Evolutionary conservation across 2,888 invertebrate genomes (phyloP).

Genomic region (Lepeophtheirus nordmannii): DNA sequence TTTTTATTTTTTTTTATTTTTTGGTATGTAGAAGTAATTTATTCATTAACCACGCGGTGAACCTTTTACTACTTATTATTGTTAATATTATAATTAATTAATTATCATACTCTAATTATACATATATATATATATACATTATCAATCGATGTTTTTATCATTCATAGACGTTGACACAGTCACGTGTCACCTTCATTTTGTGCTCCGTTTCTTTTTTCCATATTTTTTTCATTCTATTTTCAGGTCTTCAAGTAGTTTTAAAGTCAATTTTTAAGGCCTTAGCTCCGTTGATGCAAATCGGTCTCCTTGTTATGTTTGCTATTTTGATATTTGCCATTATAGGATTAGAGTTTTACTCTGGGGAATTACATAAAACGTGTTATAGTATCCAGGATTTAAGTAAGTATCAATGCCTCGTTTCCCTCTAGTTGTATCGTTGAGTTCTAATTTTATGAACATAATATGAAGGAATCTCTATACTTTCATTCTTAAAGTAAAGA

Average conservation of each 20-base stretch:
- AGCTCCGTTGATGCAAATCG: slow-evolving; percentile 99
- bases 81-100: not conserved
- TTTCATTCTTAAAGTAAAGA: not conserved
- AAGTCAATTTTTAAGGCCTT: slow-evolving; percentile 99
- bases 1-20: too few relatives aligned
- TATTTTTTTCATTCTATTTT: slow-evolving; percentile 28
- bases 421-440: not conserved
- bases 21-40: too few relatives aligned
- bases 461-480: slow-evolving; percentile 1
- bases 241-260: slow-evolving; percentile 99
- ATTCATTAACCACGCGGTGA: too few relatives aligned
- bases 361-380: slow-evolving; percentile 97
- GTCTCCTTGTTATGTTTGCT: slow-evolving; percentile 97
- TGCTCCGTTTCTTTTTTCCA: not conserved
- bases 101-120: not conserved
- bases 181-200: too few relatives aligned
- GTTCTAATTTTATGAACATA: not conserved
- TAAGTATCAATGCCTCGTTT: slow-evolving; percentile 41
- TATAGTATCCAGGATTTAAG: slow-evolving; percentile 86
- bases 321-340: slow-evolving; percentile 99
- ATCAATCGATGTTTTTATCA: too few relatives aligned
- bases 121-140: not conserved
- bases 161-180: too few relatives aligned
- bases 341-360: slow-evolving; percentile 98
- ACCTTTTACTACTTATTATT: too few relatives aligned